These are phyloP conservation scores for Hecatera dysodea DNA, from an alignment of 2,888 invertebrate genomes.

Conservation along the genomic window DNA sequence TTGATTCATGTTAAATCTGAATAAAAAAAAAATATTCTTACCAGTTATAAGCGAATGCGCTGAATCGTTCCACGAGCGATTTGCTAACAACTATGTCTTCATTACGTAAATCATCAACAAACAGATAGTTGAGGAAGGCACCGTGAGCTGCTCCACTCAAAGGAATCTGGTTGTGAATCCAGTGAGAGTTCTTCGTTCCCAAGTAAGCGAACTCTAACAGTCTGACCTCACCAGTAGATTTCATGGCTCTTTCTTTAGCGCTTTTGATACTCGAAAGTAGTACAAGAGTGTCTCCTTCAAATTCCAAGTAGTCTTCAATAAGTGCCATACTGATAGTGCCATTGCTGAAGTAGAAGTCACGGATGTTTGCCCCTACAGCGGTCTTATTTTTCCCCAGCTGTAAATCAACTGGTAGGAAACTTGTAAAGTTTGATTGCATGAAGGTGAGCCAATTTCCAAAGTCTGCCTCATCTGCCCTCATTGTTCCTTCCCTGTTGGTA, in stretches of 20 bases:
- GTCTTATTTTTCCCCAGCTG: conserved; percentile 71
- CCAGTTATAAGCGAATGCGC: conserved; percentile 80
- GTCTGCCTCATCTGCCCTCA: conserved; percentile 78
- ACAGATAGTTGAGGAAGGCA: conserved; percentile 80
- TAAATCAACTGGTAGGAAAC: conserved; percentile 82
- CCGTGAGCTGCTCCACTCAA: conserved; percentile 82
- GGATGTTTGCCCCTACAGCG: conserved; percentile 69
- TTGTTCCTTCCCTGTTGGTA: conserved; percentile 82
- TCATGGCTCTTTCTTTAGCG: conserved; percentile 77
- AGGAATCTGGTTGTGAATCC: conserved; percentile 77
- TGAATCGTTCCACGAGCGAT: conserved; percentile 73
- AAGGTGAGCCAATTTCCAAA: conserved; percentile 73
- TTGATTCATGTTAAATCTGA: not conserved
- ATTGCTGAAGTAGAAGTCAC: conserved; percentile 79
- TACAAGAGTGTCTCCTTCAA: conserved; percentile 82
- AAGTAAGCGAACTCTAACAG: conserved; percentile 80
- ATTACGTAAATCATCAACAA: conserved; percentile 76
- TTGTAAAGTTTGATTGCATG: conserved; percentile 81
- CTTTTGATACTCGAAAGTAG: conserved; percentile 79
- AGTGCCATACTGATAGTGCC: conserved; percentile 74
- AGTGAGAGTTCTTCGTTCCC: conserved; percentile 79
- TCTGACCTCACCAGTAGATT: conserved; percentile 76
- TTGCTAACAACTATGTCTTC: conserved; percentile 69
- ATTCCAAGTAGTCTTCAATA: conserved; percentile 82
- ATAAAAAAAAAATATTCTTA: conserved; percentile 65